Evolutionary conservation across 2,797 vertebrate species (phyloP), one percentile per base, ranked within the genome.

Genomic region (Trachops cirrhosus): DNA sequence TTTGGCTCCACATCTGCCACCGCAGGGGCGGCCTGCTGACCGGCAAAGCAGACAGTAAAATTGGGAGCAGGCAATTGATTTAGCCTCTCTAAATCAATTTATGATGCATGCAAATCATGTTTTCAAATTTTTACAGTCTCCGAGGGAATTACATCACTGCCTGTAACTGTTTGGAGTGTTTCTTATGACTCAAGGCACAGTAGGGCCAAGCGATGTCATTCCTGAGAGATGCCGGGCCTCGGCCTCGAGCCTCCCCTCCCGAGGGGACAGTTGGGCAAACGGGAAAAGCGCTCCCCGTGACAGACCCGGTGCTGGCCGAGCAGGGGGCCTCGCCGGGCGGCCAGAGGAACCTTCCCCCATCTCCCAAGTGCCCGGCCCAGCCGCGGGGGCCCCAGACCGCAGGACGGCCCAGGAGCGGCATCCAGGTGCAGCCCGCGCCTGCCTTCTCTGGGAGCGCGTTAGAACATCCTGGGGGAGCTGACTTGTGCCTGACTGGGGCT

Each of bases 111-210:
- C 84, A 88, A 95, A 73, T 88, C 64, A 48, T 90, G 92, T 97
- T 98, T 97, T 96, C 88, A 97, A 92, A 92, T 91, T 64, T 95
- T 96, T 96, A 95, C 91, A 87, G 95, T 89, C 95, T 89, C 89
- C 0, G 37, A 37, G 93, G 96, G 94, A 89, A 96, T 97, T 82
- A 92, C 97, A 68, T 98, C 97, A 95, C 77, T 70, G 41, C 94
- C 95, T 96, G 79, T 94, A 89, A 86, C 86, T 95, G 90, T 95
- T 93, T 89, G 39, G 84, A 84, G 92, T 95, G 95, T 88, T 94
- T 93, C 97, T 97, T 93, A 97, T 97, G 97, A 97, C 88, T 97
- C 94, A 93, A 91, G 95, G 73, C 90, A 44, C 85, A 52, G 50
- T 26, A 44, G 91, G 97, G 80, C 88, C 64, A 41, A 88, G 41